Percentiles rank a stretch among this genome's conserved stretches.
Evolutionary conservation across 2,888 invertebrate species (phyloP).

Genomic region (Hofmannophila pseudospretella): DNA sequence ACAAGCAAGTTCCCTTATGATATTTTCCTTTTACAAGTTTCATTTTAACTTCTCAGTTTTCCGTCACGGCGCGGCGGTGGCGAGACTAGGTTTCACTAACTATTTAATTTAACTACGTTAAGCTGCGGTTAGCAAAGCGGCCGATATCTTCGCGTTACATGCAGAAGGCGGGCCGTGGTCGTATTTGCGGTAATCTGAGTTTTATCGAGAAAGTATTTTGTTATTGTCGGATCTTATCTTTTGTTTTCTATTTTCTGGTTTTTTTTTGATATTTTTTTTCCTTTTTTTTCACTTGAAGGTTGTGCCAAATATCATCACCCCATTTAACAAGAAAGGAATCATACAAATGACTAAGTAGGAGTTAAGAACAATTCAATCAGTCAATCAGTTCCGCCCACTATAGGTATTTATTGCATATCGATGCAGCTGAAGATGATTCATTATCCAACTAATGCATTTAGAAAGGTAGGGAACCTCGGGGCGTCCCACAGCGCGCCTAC

Average conservation of each 20-base stretch:
- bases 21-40: too few species aligned
- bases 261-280: too few species aligned
- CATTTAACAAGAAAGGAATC: not conserved
- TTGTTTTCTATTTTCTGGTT: too few species aligned
- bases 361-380: not conserved
- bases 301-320: too few species aligned
- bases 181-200: not conserved
- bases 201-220: not conserved
- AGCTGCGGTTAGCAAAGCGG: not conserved
- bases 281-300: too few species aligned
- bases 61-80: too few species aligned
- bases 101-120: not conserved
- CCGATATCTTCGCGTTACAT: not conserved
- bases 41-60: too few species aligned
- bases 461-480: slow-evolving; percentile 15
- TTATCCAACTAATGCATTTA: slow-evolving; percentile 10
- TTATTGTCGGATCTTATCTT: too few species aligned
- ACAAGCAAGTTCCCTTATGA: too few species aligned
- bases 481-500: slow-evolving; percentile 22
- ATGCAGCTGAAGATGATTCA: slow-evolving; percentile 6
- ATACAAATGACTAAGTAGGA: not conserved
- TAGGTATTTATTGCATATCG: not conserved
- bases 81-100: not conserved
- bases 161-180: not conserved
- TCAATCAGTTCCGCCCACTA: not conserved